Conservation (phyloP, 2,888 invertebrate species). For the Drosophila colorata region DNA sequence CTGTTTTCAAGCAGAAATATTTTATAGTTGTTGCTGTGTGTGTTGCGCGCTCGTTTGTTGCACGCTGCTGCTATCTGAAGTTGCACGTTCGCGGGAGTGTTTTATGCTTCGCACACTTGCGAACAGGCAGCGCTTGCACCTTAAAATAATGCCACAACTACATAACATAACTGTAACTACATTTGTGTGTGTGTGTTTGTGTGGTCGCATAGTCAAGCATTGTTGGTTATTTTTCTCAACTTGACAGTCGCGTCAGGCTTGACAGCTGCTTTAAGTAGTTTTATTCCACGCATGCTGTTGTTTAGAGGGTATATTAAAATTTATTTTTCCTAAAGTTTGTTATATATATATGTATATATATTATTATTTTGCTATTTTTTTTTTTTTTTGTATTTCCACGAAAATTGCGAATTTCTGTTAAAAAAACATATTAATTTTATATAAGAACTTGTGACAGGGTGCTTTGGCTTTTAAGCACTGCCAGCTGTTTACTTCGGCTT, state of each 20-base stretch:
- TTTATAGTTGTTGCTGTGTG: conserved; percentile 18
- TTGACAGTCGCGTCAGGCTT: conserved; percentile 17
- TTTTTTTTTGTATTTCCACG: too few relatives aligned
- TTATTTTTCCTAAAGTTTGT: too few relatives aligned
- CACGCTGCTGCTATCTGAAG: conserved; percentile 18
- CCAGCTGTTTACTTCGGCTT: conserved; percentile 5
- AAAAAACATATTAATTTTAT: too few relatives aligned
- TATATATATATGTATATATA: too few relatives aligned
- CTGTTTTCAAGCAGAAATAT: conserved; percentile 11
- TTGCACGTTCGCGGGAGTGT: conserved; percentile 27
- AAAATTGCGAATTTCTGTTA: too few relatives aligned
- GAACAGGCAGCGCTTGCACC: conserved; percentile 34
- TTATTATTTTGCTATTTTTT: too few relatives aligned
- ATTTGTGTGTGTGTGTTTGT: background rate
- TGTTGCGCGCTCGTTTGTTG: conserved; percentile 21
- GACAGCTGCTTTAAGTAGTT: conserved; percentile 13
- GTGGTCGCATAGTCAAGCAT: conserved; percentile 13
- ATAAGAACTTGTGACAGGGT: conserved; percentile 8
- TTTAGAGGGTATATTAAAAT: background rate
- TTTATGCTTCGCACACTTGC: conserved; percentile 46
- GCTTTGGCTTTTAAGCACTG: conserved; percentile 1
- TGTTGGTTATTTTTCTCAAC: conserved; percentile 14
- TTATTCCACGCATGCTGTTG: background rate
- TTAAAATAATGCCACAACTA: conserved; percentile 33
- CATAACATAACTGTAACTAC: conserved; percentile 14